phyloP scores from a whole-genome alignment of 2,113 vertebrate genomes.

The Muntiacus muntjak region DNA sequence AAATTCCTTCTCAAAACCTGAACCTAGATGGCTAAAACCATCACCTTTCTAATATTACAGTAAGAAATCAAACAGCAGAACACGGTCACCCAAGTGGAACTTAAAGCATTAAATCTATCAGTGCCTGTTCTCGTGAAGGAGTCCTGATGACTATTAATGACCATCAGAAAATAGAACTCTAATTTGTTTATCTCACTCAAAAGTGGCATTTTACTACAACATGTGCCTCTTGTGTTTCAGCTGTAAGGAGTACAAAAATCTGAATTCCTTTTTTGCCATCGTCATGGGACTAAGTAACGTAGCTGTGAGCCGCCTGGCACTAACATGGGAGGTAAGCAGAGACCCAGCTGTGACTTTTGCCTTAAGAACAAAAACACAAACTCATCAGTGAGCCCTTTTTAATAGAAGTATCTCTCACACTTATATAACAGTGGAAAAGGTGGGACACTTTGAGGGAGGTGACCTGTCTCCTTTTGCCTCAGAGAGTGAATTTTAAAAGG shows the following conservation, averaged over 20 bases:
- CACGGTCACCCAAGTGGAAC: background rate
- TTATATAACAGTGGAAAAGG: conserved; percentile 11
- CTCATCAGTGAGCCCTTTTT: conserved; percentile 44
- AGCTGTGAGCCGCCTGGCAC: conserved; percentile 93
- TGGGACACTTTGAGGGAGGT: conserved; percentile 49
- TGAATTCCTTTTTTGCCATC: conserved; percentile 97
- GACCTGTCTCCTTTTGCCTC: conserved; percentile 21
- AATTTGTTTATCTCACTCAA: conserved; percentile 3
- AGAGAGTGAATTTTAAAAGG: conserved; percentile 19
- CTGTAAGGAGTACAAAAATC: conserved; percentile 97
- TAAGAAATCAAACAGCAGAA: background rate
- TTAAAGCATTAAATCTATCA: background rate
- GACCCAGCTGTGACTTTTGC: conserved; percentile 54
- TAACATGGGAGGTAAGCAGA: conserved; percentile 96
- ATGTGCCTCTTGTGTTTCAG: conserved; percentile 82
- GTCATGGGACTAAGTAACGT: conserved; percentile 97
- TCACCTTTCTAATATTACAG: background rate
- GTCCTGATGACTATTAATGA: conserved; percentile 30
- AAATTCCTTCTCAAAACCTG: conserved; percentile 40
- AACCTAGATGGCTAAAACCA: background rate
- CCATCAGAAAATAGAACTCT: background rate
- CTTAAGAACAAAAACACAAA: conserved; percentile 52
- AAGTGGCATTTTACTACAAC: conserved; percentile 44
- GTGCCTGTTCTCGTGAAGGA: background rate
- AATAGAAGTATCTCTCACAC: conserved; percentile 34